A percentile compares a stretch with the other conserved stretches of the same genome.
These are phyloP conservation scores for Carettochelys insculpta DNA, from an alignment of 2,113 vertebrate species.

Conservation along the genomic window DNA sequence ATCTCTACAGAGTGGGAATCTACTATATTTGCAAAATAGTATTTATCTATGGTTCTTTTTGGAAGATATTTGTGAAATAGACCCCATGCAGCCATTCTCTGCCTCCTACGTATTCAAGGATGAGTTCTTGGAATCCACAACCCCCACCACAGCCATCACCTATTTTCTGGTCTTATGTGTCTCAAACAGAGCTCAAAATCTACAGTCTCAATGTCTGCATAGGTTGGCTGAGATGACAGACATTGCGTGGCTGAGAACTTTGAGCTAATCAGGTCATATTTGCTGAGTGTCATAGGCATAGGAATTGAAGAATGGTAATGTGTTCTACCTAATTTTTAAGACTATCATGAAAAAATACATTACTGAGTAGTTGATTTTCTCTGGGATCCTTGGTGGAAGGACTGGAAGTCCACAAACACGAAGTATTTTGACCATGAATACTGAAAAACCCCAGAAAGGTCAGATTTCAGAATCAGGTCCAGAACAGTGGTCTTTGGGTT, in stretches of 20 bases:
- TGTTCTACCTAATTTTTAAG: background rate
- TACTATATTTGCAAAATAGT: background rate
- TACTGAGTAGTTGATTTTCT: background rate
- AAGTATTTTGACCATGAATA: background rate
- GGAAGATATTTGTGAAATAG: background rate
- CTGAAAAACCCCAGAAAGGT: background rate
- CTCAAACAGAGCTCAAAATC: background rate
- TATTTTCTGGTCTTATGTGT: background rate
- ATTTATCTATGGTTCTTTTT: background rate
- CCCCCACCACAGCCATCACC: background rate
- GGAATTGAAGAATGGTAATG: background rate
- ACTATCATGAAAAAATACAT: background rate
- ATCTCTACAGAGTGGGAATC: conserved; percentile 12
- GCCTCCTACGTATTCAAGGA: conserved; percentile 10
- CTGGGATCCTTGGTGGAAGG: background rate
- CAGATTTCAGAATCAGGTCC: background rate
- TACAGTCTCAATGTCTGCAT: background rate
- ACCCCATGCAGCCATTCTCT: background rate
- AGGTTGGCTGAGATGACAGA: background rate
- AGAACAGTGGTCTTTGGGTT: fast-evolving
- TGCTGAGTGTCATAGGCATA: background rate
- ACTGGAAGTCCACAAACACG: background rate
- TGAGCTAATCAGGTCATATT: background rate
- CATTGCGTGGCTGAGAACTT: background rate
- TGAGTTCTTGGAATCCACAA: conserved; percentile 4